phyloP scores from a whole-genome alignment of 2,888 invertebrate species.

The Steromphala cineraria region DNA sequence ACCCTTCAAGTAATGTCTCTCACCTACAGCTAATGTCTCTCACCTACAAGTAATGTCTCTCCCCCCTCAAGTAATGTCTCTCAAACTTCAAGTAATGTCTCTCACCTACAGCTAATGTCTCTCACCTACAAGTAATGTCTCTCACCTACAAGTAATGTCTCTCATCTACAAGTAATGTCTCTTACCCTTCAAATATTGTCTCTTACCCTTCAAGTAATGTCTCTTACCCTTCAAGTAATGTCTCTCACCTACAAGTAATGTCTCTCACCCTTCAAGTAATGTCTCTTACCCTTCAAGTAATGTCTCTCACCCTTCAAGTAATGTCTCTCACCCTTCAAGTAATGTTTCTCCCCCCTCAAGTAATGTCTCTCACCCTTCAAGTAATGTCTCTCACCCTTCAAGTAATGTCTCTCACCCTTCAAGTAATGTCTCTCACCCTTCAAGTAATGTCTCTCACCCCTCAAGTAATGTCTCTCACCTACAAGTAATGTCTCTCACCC shows the following conservation, averaged over 20 bases:
- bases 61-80: background rate
- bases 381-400: background rate
- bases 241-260: constrained; percentile 26
- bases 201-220: too few relatives aligned
- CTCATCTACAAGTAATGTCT: constrained; percentile 25
- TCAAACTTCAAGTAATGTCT: too few relatives aligned
- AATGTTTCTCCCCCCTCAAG: too few relatives aligned
- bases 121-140: constrained; percentile 26
- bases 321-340: background rate
- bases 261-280: background rate
- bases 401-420: background rate
- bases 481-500: constrained; percentile 26
- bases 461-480: background rate
- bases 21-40: constrained; percentile 25
- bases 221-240: too few relatives aligned
- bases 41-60: constrained; percentile 26
- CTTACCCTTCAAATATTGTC: too few relatives aligned
- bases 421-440: background rate
- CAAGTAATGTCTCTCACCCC: background rate
- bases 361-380: background rate
- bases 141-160: constrained; percentile 26
- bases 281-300: background rate
- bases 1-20: background rate
- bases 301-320: background rate
- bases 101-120: constrained; percentile 25